These are phyloP conservation scores for Opisthograptis luteolata DNA, from an alignment of 2,888 invertebrate genomes.

Conservation along the genomic window DNA sequence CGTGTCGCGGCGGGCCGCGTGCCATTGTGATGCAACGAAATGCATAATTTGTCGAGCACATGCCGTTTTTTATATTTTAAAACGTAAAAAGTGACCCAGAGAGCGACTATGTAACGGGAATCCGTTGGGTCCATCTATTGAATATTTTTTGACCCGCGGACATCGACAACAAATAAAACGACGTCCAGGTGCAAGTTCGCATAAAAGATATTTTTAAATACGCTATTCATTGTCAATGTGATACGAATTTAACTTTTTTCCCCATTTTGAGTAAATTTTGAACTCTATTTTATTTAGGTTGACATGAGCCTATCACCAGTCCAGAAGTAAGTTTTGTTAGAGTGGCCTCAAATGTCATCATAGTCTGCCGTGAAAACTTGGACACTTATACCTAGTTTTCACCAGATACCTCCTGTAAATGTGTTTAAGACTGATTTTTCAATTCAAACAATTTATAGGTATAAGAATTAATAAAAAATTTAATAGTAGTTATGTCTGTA, in stretches of 20 bases:
- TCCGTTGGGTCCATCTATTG: conserved; percentile 71
- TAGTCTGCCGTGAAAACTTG: too few species aligned
- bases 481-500: too few species aligned
- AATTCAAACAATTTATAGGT: too few species aligned
- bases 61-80: conserved; percentile 68
- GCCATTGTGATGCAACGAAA: conserved; percentile 77
- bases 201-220: conserved; percentile 63
- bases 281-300: conserved; percentile 3
- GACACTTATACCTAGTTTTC: too few species aligned
- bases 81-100: conserved; percentile 77
- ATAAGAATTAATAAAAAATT: too few species aligned
- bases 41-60: conserved; percentile 83
- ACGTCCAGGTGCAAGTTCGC: conserved; percentile 74
- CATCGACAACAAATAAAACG: conserved; percentile 63
- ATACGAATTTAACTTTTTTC: conserved; percentile 37
- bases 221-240: conserved; percentile 45
- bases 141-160: conserved; percentile 78
- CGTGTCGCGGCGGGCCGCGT: conserved; percentile 63
- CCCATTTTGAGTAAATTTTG: conserved; percentile 13
- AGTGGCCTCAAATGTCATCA: too few species aligned
- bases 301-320: conserved; percentile 13
- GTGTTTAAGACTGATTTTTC: too few species aligned
- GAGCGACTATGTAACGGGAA: conserved; percentile 71
- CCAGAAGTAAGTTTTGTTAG: too few species aligned
- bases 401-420: too few species aligned